Evolutionary conservation across 2,888 invertebrate species (phyloP).

Genomic region (Harpalus rubripes): DNA sequence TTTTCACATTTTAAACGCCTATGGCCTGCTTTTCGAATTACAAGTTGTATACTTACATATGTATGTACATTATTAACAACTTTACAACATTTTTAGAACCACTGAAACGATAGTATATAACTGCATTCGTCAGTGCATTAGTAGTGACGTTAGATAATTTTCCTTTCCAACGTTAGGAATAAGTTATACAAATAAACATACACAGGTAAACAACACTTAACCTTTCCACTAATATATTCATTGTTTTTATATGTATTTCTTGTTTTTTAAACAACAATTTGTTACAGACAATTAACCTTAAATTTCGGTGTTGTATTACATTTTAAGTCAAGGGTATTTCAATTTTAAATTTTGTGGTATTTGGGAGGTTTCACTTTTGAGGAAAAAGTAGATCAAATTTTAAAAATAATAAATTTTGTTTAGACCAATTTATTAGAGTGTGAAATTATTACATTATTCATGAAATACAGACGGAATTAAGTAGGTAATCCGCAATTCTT

Average conservation of each 20-base stretch:
- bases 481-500: too few relatives aligned
- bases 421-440: slow-evolving; percentile 48
- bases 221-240: neutral
- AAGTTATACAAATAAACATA: neutral
- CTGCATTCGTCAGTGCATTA: slow-evolving; percentile 17
- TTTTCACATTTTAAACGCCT: too few relatives aligned
- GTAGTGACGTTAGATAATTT: neutral
- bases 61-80: too few relatives aligned
- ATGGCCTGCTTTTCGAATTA: too few relatives aligned
- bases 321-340: slow-evolving; percentile 38
- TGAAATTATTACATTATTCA: slow-evolving; percentile 35
- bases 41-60: too few relatives aligned
- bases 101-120: neutral
- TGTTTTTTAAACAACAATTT: slow-evolving; percentile 22
- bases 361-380: slow-evolving; percentile 49
- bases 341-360: neutral
- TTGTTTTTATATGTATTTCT: slow-evolving; percentile 14
- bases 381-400: slow-evolving; percentile 44
- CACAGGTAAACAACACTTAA: neutral
- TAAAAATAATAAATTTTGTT: slow-evolving; percentile 18
- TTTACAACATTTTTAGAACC: slow-evolving; percentile 20
- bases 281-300: slow-evolving; percentile 25
- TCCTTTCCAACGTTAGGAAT: neutral
- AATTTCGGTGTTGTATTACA: slow-evolving; percentile 18
- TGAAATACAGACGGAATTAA: neutral